A percentile compares a stretch with the other conserved stretches of the same genome.
These are phyloP conservation scores for Seriola quinqueradiata DNA, from an alignment of 2,113 vertebrate species.

Conservation along the genomic window DNA sequence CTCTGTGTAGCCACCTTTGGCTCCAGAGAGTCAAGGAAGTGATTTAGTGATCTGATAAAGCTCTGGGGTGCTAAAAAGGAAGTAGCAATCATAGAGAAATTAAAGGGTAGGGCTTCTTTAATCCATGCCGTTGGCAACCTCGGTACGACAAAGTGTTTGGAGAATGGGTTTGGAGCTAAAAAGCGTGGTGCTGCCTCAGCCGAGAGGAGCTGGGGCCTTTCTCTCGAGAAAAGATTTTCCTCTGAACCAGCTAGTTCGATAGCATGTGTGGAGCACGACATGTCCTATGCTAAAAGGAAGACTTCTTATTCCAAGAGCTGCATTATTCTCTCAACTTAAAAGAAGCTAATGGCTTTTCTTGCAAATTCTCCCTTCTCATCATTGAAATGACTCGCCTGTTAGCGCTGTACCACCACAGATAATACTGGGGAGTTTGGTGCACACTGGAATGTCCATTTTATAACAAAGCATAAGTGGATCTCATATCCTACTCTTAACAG, in stretches of 20 bases:
- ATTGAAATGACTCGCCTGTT: constrained; percentile 48
- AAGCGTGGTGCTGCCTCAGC: constrained; percentile 28
- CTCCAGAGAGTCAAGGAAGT: constrained; percentile 51
- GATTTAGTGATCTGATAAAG: constrained; percentile 51
- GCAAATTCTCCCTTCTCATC: constrained; percentile 46
- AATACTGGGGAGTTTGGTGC: constrained; percentile 45
- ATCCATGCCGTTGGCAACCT: constrained; percentile 22
- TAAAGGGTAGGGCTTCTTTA: constrained; percentile 46
- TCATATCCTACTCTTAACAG: constrained; percentile 67
- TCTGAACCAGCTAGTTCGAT: constrained; percentile 15
- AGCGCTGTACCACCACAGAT: constrained; percentile 29
- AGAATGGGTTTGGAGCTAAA: constrained; percentile 27
- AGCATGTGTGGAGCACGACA: constrained; percentile 19
- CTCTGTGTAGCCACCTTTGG: constrained; percentile 55
- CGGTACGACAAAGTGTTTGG: constrained; percentile 49
- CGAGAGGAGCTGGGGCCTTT: constrained; percentile 13
- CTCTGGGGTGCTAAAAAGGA: constrained; percentile 29
- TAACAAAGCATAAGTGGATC: constrained; percentile 70
- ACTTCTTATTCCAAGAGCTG: constrained; percentile 27
- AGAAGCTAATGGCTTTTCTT: constrained; percentile 58
- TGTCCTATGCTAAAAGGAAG: constrained; percentile 33
- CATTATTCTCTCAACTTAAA: constrained; percentile 62
- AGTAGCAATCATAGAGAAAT: constrained; percentile 58
- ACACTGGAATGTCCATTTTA: constrained; percentile 53
- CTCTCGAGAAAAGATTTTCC: constrained; percentile 29